Conservation (phyloP, 2,113 vertebrate species). For the Spea bombifrons region DNA sequence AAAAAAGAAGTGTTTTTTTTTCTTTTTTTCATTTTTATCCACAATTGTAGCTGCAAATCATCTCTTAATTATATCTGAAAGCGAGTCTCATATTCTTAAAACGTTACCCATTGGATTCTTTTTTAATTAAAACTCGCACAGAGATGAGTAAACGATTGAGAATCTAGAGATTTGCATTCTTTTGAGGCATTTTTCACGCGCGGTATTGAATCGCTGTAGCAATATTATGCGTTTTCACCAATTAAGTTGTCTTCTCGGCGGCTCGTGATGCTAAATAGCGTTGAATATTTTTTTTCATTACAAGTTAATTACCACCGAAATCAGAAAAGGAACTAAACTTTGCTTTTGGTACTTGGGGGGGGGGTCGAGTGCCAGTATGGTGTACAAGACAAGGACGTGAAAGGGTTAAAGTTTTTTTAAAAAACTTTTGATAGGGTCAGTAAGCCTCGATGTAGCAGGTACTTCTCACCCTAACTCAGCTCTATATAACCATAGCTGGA, state of each 20-base stretch:
- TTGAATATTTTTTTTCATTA: constrained; percentile 19
- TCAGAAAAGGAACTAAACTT: constrained; percentile 24
- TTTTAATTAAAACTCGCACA: constrained; percentile 23
- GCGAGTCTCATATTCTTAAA: too few relatives aligned
- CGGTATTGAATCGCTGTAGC: background rate
- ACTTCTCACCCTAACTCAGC: too few relatives aligned
- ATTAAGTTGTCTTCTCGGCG: constrained; percentile 23
- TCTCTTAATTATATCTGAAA: too few relatives aligned
- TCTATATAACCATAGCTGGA: too few relatives aligned
- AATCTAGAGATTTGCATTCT: background rate
- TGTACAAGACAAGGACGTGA: too few relatives aligned
- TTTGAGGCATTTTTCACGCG: background rate
- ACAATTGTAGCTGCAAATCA: too few relatives aligned
- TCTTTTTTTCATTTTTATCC: too few relatives aligned
- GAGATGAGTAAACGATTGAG: constrained; percentile 23
- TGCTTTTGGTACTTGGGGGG: background rate
- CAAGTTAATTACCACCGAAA: constrained; percentile 17
- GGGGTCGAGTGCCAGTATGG: too few relatives aligned
- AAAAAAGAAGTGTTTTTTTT: too few relatives aligned
- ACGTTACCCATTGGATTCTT: constrained; percentile 2
- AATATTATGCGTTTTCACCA: constrained; percentile 23
- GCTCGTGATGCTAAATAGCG: background rate
- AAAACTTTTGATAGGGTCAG: too few relatives aligned
- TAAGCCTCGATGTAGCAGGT: too few relatives aligned
- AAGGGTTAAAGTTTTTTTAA: too few relatives aligned